Conservation (phyloP, 2,113 vertebrate species). For the Gymnocephalus cernua region DNA sequence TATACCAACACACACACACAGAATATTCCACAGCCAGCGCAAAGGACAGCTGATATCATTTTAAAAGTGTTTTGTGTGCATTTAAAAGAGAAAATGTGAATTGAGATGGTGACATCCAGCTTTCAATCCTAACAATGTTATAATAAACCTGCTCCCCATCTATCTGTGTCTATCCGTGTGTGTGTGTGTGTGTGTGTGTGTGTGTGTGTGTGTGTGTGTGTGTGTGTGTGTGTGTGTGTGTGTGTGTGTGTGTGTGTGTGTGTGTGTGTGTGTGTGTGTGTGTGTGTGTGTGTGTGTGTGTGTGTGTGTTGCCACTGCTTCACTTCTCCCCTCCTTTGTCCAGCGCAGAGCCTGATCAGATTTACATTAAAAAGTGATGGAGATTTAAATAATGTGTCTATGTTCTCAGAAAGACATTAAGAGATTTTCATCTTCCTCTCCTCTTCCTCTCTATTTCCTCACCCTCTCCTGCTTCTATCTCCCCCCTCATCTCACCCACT, state of each 20-base stretch:
- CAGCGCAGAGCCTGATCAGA: slow-evolving; percentile 91
- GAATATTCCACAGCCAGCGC: slow-evolving; percentile 6
- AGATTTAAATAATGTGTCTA: slow-evolving; percentile 94
- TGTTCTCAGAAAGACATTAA: slow-evolving; percentile 92
- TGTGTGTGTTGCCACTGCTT: slow-evolving; percentile 70
- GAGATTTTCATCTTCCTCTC: slow-evolving; percentile 87
- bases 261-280: slow-evolving; percentile 13
- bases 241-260: slow-evolving; percentile 9
- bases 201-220: slow-evolving; percentile 14
- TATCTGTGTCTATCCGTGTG: neutral
- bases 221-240: slow-evolving; percentile 12
- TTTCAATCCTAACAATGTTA: slow-evolving; percentile 51
- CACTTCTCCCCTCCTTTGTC: slow-evolving; percentile 80
- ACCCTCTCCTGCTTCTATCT: slow-evolving; percentile 83
- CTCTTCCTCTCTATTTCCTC: slow-evolving; percentile 86
- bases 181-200: slow-evolving; percentile 7
- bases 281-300: slow-evolving; percentile 12
- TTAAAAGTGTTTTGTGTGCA: slow-evolving; percentile 27
- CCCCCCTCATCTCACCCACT: slow-evolving; percentile 89
- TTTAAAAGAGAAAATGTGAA: slow-evolving; percentile 31
- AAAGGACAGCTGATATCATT: slow-evolving; percentile 12
- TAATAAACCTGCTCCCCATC: slow-evolving; percentile 20
- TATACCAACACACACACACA: slow-evolving; percentile 24
- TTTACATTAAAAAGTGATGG: slow-evolving; percentile 94
- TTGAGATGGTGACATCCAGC: slow-evolving; percentile 19